Percentiles rank a stretch among this genome's conserved stretches.
phyloP scores from a whole-genome alignment of 2,888 invertebrate genomes.

The Dolichopus griseipennis region DNA sequence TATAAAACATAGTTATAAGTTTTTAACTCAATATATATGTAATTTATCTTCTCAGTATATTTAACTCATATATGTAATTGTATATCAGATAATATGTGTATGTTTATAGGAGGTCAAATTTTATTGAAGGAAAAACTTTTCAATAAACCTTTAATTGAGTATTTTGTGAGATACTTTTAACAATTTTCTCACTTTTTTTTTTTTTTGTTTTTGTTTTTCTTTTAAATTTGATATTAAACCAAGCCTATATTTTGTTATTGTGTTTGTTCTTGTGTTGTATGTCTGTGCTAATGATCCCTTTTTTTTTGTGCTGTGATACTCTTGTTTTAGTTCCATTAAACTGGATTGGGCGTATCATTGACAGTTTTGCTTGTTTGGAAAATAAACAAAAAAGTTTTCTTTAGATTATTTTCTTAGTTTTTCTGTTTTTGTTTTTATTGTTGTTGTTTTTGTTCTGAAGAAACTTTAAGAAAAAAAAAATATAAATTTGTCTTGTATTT shows the following conservation, averaged over 20 bases:
- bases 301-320: not conserved
- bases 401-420: not conserved
- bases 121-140: not conserved
- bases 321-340: not conserved
- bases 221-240: too few relatives aligned
- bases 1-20: too few relatives aligned
- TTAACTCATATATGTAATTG: too few relatives aligned
- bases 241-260: not conserved
- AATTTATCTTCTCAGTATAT: too few relatives aligned
- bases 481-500: not conserved
- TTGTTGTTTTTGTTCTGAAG: not conserved
- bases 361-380: not conserved
- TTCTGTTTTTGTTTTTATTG: not conserved
- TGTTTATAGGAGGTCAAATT: not conserved
- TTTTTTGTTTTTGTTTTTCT: not conserved
- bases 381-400: not conserved
- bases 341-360: not conserved
- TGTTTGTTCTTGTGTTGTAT: not conserved
- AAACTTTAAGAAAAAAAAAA: not conserved
- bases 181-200: not conserved
- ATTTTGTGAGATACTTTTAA: constrained; percentile 1
- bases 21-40: too few relatives aligned
- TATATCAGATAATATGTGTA: too few relatives aligned
- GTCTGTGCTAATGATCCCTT: not conserved
- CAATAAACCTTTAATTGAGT: constrained; percentile 3